Base-by-base conservation (phyloP, 2,113 vertebrate genomes). In the Salminus brasiliensis region DNA sequence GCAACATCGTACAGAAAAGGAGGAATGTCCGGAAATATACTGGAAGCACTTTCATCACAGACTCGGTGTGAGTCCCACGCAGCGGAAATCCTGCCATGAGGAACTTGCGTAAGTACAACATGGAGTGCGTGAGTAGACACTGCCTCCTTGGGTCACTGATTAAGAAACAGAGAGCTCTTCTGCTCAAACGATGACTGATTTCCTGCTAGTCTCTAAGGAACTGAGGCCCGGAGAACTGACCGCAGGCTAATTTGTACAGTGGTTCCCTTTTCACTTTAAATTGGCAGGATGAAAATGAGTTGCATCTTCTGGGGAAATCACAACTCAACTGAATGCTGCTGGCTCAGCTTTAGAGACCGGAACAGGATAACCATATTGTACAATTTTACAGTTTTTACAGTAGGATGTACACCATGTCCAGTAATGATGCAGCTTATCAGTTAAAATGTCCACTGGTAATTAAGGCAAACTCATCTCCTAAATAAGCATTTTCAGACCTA, bases 61-160 rank as follows among this genome's bases (percentile, higher is more conserved):
- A 70, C 72, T 32, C 82, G 52, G 66, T 65, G 77, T 85, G 86
- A 81, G 60, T 70, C 57, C 75, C 86, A 84, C 85, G 88, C 5
- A 16, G 71, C 70, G 85, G 88, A 93, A 90, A 86, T 91, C 88
- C 87, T 89, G 86, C 83, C 81, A 49, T 74, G 34, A 43, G 55
- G 53, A 84, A 32, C 27, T 4, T 71, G 65, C 69, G 55, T 63
- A 82, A 77, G 59, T 68, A 65, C 47, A 65, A 13, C 27, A 65
- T 15, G 53, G 15, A 53, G 16, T 53, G 70, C 70, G 80, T 30
- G 53, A 75, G 27, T 55, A 70, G 52, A 68, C 27, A n/a, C 65
- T 39, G 9, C 59, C 21, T 49, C 29, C 68, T 49, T 45, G 25
- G 59, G 36, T 47, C n/a, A 47, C 41, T 68, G 4, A 60, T 52